A percentile compares a stretch with the other conserved stretches of the same genome.
Evolutionary conservation across 2,797 vertebrate species (phyloP).

Genomic region (Bovichtus variegatus): DNA sequence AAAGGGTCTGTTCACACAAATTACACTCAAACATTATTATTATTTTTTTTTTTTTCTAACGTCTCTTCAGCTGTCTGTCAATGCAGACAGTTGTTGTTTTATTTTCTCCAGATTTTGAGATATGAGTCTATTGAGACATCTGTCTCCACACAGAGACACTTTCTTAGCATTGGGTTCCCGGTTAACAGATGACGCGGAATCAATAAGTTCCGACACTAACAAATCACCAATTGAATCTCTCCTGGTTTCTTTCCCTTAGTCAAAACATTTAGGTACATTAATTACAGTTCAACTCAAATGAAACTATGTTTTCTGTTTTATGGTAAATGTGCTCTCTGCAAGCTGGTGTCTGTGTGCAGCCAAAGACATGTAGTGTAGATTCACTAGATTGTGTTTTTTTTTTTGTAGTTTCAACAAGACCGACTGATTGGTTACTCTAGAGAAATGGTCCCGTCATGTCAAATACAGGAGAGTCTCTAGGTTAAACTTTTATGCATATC

Average conservation of each 20-base stretch:
- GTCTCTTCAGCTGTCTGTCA: background rate
- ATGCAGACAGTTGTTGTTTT: background rate
- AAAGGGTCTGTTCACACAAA: constrained; percentile 20
- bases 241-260: background rate
- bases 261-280: background rate
- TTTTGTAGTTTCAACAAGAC: background rate
- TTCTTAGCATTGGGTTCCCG: background rate
- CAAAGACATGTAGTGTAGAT: too few relatives aligned
- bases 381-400: background rate
- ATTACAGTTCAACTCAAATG: background rate
- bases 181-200: background rate
- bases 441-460: background rate
- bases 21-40: background rate
- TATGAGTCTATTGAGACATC: constrained; percentile 6
- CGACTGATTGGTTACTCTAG: background rate
- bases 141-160: background rate
- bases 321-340: background rate
- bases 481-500: background rate
- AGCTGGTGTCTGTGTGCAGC: background rate
- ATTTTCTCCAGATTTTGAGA: background rate
- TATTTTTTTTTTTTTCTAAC: background rate
- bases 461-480: background rate
- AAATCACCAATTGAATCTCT: background rate
- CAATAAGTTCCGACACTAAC: background rate
- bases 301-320: background rate